phyloP scores from a whole-genome alignment of 2,888 invertebrate species.

The Vesta saturnalis region DNA sequence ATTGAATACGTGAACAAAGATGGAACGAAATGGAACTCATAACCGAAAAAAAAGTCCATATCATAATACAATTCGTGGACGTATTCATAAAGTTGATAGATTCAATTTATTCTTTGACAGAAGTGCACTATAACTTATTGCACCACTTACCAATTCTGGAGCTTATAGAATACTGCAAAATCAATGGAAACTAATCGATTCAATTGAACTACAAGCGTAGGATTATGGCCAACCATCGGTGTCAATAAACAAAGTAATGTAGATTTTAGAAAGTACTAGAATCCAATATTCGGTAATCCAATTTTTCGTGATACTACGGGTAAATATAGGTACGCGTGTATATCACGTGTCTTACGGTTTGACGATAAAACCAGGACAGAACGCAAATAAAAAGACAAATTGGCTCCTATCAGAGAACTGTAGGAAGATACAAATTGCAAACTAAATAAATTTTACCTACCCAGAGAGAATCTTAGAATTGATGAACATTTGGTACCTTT shows the following conservation, averaged over 20 bases:
- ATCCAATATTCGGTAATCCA: slow-evolving; percentile 20
- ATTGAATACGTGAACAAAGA: slow-evolving; percentile 6
- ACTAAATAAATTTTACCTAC: too few species aligned
- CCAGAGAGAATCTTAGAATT: background rate
- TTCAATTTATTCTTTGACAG: slow-evolving; percentile 6
- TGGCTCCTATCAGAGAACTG: background rate
- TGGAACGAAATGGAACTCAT: slow-evolving; percentile 12
- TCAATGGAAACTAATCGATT: slow-evolving; percentile 17
- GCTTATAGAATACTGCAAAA: slow-evolving; percentile 24
- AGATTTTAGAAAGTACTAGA: slow-evolving; percentile 23
- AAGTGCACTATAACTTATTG: slow-evolving; percentile 7
- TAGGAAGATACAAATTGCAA: background rate
- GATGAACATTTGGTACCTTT: background rate
- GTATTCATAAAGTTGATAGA: too few species aligned
- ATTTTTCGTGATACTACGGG: slow-evolving; percentile 19
- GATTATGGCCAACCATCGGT: too few species aligned
- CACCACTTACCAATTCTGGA: background rate
- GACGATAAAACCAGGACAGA: background rate
- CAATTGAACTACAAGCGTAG: too few species aligned
- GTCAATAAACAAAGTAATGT: slow-evolving; percentile 16
- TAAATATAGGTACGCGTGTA: slow-evolving; percentile 1
- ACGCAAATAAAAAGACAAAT: background rate
- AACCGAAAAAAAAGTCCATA: slow-evolving; percentile 5
- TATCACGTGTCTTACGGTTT: background rate
- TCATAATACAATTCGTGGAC: slow-evolving; percentile 20